A percentile compares a stretch with the other conserved stretches of the same genome.
phyloP scores from a whole-genome alignment of 2,888 invertebrate species.

The Clanis bilineata region DNA sequence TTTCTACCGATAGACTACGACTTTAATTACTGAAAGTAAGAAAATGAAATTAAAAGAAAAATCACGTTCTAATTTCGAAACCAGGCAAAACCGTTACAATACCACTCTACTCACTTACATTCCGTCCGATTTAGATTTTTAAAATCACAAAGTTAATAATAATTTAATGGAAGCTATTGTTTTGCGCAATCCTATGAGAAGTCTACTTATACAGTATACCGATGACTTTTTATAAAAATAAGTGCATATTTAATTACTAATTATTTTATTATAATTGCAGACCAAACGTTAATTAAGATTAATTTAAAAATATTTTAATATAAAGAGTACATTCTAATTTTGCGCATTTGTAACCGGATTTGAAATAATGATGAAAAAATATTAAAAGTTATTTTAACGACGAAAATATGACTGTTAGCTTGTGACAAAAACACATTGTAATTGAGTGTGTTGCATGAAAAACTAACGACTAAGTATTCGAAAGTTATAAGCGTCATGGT shows the following conservation, averaged over 20 bases:
- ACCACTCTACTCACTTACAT: neutral
- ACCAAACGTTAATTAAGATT: slow-evolving; percentile 2
- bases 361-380: neutral
- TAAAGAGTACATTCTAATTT: slow-evolving; percentile 1
- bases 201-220: neutral
- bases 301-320: slow-evolving; percentile 7
- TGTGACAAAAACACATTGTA: too few species aligned
- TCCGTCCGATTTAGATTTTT: neutral
- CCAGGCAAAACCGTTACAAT: neutral
- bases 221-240: slow-evolving; percentile 3
- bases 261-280: slow-evolving; percentile 3
- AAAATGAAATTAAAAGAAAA: too few species aligned
- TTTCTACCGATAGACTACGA: too few species aligned
- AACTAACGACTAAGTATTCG: too few species aligned
- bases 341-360: slow-evolving; percentile 1
- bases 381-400: neutral
- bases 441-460: too few species aligned
- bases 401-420: too few species aligned
- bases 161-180: neutral
- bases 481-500: too few species aligned
- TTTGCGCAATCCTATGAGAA: neutral
- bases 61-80: too few species aligned
- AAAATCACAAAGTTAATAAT: neutral
- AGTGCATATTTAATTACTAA: slow-evolving; percentile 9
- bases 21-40: too few species aligned